These are phyloP conservation scores for Morphnarchus princeps DNA, from an alignment of 2,113 vertebrate species.

Conservation along the genomic window DNA sequence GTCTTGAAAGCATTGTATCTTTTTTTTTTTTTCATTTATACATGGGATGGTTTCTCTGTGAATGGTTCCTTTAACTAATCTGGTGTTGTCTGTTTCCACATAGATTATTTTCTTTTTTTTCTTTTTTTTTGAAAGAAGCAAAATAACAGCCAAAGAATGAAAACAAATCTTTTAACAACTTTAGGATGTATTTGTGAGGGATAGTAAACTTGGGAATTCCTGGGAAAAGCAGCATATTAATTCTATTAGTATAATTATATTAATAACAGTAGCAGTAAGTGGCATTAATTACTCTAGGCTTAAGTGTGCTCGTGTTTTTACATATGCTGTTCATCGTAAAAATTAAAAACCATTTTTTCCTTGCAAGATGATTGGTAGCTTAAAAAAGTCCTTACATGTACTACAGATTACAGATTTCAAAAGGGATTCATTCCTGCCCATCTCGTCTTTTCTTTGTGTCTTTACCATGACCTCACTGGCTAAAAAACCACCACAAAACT, in stretches of 20 bases:
- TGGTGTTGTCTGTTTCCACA: neutral
- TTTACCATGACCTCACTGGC: neutral
- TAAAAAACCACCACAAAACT: neutral
- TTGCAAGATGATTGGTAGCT: neutral
- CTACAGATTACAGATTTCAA: neutral
- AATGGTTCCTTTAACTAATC: neutral
- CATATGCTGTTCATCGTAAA: neutral
- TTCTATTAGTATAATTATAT: neutral
- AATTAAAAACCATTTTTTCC: neutral
- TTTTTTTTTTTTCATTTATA: neutral
- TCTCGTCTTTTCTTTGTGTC: neutral
- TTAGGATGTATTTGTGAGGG: conserved; percentile 10
- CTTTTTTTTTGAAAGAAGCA: neutral
- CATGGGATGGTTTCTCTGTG: neutral
- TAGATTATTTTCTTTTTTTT: neutral
- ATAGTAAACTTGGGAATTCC: neutral
- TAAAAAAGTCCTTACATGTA: neutral
- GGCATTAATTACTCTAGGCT: neutral
- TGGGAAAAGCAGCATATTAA: neutral
- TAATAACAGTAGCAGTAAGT: neutral
- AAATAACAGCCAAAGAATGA: neutral
- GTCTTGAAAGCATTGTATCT: neutral
- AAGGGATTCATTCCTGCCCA: neutral
- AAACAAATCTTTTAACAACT: neutral
- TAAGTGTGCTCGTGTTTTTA: neutral